Evolutionary conservation across 2,888 invertebrate species (phyloP), one percentile per base, ranked within the genome.

Genomic region (Helicoverpa assulta): DNA sequence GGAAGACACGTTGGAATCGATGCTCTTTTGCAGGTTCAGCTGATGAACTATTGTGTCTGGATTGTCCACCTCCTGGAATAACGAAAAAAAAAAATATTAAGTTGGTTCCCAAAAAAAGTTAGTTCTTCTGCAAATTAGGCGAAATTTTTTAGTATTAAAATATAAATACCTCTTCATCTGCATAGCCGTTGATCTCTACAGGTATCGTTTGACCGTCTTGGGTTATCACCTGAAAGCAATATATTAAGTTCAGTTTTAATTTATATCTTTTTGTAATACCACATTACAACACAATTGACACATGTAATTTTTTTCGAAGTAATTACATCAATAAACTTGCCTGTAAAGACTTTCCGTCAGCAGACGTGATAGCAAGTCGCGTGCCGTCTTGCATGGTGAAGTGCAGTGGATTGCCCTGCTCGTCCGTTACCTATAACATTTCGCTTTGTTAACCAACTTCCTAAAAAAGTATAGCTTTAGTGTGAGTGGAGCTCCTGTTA

Each of bases 331-430:
- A 16, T 40, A 37, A 37, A 56, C 19, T 40, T 78, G 94, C 95
- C 92, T 95, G 95, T 75, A 96, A 81, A 1, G 95, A 91, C 56
- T 93, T 91, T 16, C 96, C 96, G 79, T 97, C 96, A 0, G 96
- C 91, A 0, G 97, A 96, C 4, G 96, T 96, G 76, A 97, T 96
- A 56, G 96, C 96, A 33, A 97, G 96, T 65, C 96, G 96, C 57
- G 97, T 96, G 29, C 97, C 97, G 85, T 97, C 97, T 78, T 96
- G 96, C 89, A 97, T 96, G 0, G 97, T 97, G 85, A 97, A 96
- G 82, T 97, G 97, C 62, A 95, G 85, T 1, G 97, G 97, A 90
- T 97, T 97, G 33, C 97, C 97, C 65, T 97, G 96, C 86, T 96
- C 97, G 88, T 97, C 97, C 0, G 97, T 96, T 71, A 97, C 96